Conservation (phyloP, 1,140 invertebrate genomes). For the Eupristina koningsbergeri region DNA sequence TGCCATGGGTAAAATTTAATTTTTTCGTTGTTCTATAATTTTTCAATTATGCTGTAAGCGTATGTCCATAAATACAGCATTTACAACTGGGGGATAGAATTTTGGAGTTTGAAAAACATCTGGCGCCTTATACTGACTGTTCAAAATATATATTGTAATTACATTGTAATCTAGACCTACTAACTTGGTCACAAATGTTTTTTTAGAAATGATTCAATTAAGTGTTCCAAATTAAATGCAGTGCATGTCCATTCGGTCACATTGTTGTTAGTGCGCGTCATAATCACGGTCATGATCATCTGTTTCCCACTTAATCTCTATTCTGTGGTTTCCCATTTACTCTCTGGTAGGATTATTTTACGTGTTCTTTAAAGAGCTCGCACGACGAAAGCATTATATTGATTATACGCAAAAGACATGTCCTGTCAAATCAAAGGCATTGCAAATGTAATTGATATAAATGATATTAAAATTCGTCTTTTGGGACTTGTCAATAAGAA, state of each 20-base stretch:
- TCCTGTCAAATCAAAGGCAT: slow-evolving; percentile 81
- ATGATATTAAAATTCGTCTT: slow-evolving; percentile 69
- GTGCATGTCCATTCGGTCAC: neutral
- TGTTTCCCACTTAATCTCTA: slow-evolving; percentile 13
- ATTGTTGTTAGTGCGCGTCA: neutral
- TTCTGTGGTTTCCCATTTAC: no score
- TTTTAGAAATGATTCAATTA: neutral
- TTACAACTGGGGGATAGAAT: neutral
- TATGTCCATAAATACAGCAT: no score
- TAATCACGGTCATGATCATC: neutral
- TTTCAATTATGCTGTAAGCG: no score
- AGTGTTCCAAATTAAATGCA: neutral
- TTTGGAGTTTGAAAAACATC: slow-evolving; percentile 15
- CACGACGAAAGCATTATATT: neutral
- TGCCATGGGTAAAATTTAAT: no score
- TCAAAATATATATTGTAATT: neutral
- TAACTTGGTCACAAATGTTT: neutral
- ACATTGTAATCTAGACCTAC: neutral
- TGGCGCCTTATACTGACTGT: neutral
- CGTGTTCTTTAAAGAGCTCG: neutral
- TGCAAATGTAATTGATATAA: slow-evolving; percentile 78
- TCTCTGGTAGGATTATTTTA: neutral
- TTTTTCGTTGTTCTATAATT: no score
- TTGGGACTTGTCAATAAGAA: slow-evolving; percentile 51
- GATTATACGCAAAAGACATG: slow-evolving; percentile 67